Evolutionary conservation across 2,888 invertebrate species (phyloP).

Genomic region (Chaetoderma sp.): DNA sequence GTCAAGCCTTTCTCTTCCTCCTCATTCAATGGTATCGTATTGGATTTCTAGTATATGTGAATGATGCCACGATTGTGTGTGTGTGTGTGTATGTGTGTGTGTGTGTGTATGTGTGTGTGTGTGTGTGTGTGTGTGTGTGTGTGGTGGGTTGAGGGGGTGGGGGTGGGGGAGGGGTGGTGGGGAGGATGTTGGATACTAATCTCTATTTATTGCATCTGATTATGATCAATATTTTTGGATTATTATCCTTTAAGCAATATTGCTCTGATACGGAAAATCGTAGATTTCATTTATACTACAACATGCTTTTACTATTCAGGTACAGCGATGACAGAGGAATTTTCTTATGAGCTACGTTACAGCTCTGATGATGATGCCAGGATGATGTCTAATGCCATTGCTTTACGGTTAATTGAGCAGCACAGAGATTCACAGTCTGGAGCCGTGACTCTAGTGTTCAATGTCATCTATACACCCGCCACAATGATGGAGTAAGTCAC

Average conservation of each 20-base stretch:
- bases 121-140: slow-evolving; percentile 3
- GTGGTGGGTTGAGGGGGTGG: background rate
- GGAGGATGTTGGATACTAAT: background rate
- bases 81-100: background rate
- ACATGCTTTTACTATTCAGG: no score
- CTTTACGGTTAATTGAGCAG: slow-evolving; percentile 56
- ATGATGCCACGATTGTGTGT: background rate
- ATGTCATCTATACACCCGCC: slow-evolving; percentile 62
- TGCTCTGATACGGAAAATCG: no score
- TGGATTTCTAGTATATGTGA: no score
- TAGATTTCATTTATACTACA: no score
- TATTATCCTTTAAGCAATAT: no score
- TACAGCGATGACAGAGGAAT: slow-evolving; percentile 59
- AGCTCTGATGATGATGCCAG: slow-evolving; percentile 42
- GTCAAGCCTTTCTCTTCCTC: no score
- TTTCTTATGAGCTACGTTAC: slow-evolving; percentile 53
- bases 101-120: background rate
- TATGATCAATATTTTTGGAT: background rate
- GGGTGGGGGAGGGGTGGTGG: background rate
- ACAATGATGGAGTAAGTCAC: slow-evolving; percentile 63
- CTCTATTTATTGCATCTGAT: background rate
- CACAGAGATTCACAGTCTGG: slow-evolving; percentile 60
- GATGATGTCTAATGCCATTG: slow-evolving; percentile 52
- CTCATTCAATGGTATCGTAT: no score
- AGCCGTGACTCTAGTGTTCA: slow-evolving; percentile 64